Percentiles rank a stretch among this genome's conserved stretches.
Evolutionary conservation across 2,888 invertebrate species (phyloP).

Genomic region (Hirtodrosophila histrioides): DNA sequence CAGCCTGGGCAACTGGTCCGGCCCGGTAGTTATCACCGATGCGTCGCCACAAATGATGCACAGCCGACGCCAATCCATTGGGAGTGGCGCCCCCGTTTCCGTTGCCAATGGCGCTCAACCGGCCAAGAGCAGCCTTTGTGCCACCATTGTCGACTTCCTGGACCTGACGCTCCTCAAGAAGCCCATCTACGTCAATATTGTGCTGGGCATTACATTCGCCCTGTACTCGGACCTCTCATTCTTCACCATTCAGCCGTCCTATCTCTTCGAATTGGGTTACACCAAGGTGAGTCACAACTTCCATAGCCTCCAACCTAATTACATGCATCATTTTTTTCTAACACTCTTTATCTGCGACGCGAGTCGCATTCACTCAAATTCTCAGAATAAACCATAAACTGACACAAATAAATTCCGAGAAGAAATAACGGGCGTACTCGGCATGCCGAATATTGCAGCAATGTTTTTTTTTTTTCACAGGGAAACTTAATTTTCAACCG

Average conservation of each 20-base stretch:
- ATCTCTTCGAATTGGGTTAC: conserved; percentile 82
- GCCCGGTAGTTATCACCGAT: conserved; percentile 80
- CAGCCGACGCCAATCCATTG: conserved; percentile 61
- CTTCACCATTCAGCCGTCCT: conserved; percentile 88
- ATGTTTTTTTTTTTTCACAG: too few species aligned
- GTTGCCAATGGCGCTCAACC: background rate
- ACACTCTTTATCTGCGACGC: too few species aligned
- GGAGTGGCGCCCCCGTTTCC: conserved; percentile 7
- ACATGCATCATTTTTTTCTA: too few species aligned
- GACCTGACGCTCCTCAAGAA: conserved; percentile 88
- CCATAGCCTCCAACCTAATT: too few species aligned
- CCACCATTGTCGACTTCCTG: conserved; percentile 86
- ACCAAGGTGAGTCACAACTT: conserved; percentile 66
- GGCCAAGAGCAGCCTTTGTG: conserved; percentile 75
- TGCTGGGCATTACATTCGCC: conserved; percentile 88
- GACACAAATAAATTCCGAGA: too few species aligned
- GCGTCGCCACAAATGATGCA: conserved; percentile 77
- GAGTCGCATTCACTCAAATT: too few species aligned
- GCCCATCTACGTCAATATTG: conserved; percentile 88
- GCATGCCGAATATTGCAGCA: too few species aligned
- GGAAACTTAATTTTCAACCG: too few species aligned
- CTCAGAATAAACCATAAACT: too few species aligned
- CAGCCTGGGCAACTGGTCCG: conserved; percentile 84
- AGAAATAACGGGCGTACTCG: too few species aligned
- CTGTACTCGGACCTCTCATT: conserved; percentile 90